Evolutionary conservation across 2,888 invertebrate species (phyloP), one percentile per base, ranked within the genome.

Genomic region (Yponomeuta cagnagella): DNA sequence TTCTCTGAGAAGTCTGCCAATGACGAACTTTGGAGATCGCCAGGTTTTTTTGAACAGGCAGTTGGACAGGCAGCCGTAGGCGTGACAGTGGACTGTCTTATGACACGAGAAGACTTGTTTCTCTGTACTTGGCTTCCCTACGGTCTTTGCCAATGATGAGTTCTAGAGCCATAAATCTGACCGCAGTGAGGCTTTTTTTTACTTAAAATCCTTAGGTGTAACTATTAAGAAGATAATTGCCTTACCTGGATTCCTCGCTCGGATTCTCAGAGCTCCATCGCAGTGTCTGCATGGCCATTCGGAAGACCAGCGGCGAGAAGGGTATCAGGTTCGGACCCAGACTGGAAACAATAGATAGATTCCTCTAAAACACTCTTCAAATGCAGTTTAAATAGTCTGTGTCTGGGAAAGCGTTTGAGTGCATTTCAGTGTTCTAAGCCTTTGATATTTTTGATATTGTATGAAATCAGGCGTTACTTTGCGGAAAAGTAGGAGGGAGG

Each of bases 271-370:
- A 79, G 69, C 80, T 88, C 91, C 91, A 91, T 70, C 84, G 81
- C 0, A 92, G 77, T 3, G 90, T 88, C 74, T 89, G 91, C 84
- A 87, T 84, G 48, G 84, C 82, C 66, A 87, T 80, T 78, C 85
- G 82, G 76, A 90, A 84, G 37, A 91, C 81, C 48, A 92, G 76
- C 0, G 85, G 81, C 2, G 90, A 91, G 74, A 82, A 91, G 3
- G 89, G 89, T 69, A 92, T 83, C 1, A 92, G 79, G 71, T 91
- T 89, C 69, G 87, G 73, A 0, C 88, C 89, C 70, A 91, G 76
- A 72, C 91, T 91, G 85, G 71, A 84, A 63, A 73, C 64, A 74
- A 73, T 58, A 48, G 23, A 69, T 70, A 63, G 31, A 23, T 23
- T 23, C 23, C 23, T 23, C 23, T 33, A 33, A 33, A 33, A 33